These are phyloP conservation scores for Prorops nasuta DNA, from an alignment of 1,140 invertebrate genomes.

Conservation along the genomic window DNA sequence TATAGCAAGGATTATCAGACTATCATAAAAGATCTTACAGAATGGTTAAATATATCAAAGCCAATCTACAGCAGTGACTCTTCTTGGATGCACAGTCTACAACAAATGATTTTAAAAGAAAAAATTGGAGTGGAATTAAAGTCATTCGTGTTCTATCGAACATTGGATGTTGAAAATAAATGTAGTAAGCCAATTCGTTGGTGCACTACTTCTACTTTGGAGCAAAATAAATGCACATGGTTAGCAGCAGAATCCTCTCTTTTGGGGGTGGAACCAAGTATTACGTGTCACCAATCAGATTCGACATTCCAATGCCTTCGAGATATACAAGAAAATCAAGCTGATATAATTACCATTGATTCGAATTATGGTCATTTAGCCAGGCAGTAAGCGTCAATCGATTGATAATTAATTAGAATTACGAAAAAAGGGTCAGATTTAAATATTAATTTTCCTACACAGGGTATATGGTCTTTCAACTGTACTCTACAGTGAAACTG, in stretches of 20 bases:
- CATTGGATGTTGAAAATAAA: too few species aligned
- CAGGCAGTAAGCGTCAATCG: slow-evolving; percentile 59
- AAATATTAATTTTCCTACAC: slow-evolving; percentile 13
- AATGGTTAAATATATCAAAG: too few species aligned
- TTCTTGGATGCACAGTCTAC: too few species aligned
- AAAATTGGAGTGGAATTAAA: too few species aligned
- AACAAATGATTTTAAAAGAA: too few species aligned
- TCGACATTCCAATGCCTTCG: slow-evolving; percentile 62
- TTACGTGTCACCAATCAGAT: slow-evolving; percentile 54
- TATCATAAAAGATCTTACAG: too few species aligned
- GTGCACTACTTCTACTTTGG: slow-evolving; percentile 60
- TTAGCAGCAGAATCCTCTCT: slow-evolving; percentile 55
- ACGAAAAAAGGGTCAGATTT: too few species aligned
- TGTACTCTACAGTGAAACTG: slow-evolving; percentile 59
- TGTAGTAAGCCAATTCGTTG: slow-evolving; percentile 58
- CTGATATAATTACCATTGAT: slow-evolving; percentile 69
- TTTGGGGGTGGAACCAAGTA: slow-evolving; percentile 61
- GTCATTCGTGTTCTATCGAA: too few species aligned
- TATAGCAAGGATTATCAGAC: too few species aligned
- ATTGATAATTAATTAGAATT: slow-evolving; percentile 10
- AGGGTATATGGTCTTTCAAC: slow-evolving; percentile 60
- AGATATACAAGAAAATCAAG: slow-evolving; percentile 58
- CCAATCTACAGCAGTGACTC: too few species aligned
- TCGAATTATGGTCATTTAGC: slow-evolving; percentile 70
- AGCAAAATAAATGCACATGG: slow-evolving; percentile 63